Evolutionary conservation across 2,797 vertebrate genomes (phyloP), one percentile per base, ranked within the genome.

Genomic region (Lagocephalus sceleratus): DNA sequence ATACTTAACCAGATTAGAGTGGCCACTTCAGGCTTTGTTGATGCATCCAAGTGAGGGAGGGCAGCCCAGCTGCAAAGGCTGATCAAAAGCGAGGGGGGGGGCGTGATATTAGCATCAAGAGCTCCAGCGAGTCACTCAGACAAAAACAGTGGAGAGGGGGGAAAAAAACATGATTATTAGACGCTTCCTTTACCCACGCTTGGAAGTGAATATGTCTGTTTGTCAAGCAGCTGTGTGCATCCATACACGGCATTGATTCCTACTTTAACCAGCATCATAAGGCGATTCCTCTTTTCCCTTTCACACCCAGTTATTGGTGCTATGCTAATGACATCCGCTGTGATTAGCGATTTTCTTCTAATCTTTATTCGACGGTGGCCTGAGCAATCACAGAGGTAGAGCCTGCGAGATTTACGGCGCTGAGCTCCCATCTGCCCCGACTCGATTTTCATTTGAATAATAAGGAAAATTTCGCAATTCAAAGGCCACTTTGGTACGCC

Each of bases 301-400:
- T 88, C 86, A 90, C 91, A 90, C 87, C 87, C 87, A 88, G 89
- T 94, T 94, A 93, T 94, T 94, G 92, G 92, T 92, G 93, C 92
- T 95, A 96, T 95, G 94, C 93, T 94, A 96, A 95, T 94, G 89
- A 92, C 87, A 93, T 93, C 91, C 89, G 54, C 91, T 87, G 89
- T 93, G 92, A 96, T 95, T 93, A 94, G 93, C 89, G 92, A 93
- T 94, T 94, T 95, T 92, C 93, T 94, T 94, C 92, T 92, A 94
- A 92, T 95, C 87, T 82, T 92, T 95, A 94, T 94, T 94, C 92
- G 90, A 86, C 82, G 88, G 91, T 93, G 93, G 93, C 91, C 89
- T 91, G 92, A 92, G 91, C 91, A 94, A 93, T 94, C 93, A 92
- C 91, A 92, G 92, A 91, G 86, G 87, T 92, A 92, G 91, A 92